phyloP scores from a whole-genome alignment of 2,113 vertebrate species.

The Boulengeromyrus knoepffleri region DNA sequence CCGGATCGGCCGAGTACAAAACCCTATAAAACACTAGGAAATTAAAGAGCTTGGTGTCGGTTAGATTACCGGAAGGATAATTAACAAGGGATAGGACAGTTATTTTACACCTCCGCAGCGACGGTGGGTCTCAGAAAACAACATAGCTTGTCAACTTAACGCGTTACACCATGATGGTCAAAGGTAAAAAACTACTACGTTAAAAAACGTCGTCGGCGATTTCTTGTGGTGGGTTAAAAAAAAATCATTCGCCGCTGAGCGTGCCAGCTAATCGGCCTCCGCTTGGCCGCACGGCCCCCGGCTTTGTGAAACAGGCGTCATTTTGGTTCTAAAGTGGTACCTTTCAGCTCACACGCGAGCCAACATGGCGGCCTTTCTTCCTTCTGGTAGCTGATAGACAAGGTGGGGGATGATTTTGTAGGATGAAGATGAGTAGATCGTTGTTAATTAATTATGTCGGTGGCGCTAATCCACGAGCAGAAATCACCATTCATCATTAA shows the following conservation, averaged over 20 bases:
- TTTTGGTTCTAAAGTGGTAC: conserved; percentile 18
- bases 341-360: neutral
- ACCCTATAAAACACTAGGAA: neutral
- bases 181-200: neutral
- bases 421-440: neutral
- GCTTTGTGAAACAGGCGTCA: conserved; percentile 17
- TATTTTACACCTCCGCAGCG: neutral
- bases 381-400: neutral
- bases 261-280: neutral
- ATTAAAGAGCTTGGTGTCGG: neutral
- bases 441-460: neutral
- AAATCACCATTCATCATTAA: neutral
- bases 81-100: neutral
- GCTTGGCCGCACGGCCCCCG: conserved; percentile 4
- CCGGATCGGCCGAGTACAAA: conserved; percentile 8
- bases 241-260: neutral
- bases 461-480: neutral
- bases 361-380: conserved; percentile 17
- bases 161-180: neutral
- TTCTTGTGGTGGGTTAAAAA: neutral
- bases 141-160: neutral
- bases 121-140: neutral
- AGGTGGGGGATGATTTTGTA: neutral
- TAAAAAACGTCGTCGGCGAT: neutral
- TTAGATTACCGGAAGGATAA: neutral